Evolutionary conservation across 2,888 invertebrate genomes (phyloP).

Genomic region (Parnassius glacialis): DNA sequence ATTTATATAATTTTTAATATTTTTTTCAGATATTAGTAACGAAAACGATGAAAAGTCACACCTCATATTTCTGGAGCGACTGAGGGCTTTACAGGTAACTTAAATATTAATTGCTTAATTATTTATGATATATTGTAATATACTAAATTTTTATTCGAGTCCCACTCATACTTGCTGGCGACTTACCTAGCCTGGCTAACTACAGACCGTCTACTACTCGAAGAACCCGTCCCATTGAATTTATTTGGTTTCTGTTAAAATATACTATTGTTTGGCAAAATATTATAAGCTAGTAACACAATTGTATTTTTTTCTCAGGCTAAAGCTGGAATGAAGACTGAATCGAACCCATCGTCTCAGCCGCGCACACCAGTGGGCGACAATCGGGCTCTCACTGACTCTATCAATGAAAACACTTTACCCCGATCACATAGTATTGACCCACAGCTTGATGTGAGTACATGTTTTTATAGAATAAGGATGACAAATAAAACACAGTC

Average conservation of each 20-base stretch:
- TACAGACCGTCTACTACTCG: too few species aligned
- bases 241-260: too few species aligned
- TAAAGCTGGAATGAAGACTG: conserved; percentile 70
- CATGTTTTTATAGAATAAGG: not conserved
- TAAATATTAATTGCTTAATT: too few species aligned
- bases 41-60: conserved; percentile 74
- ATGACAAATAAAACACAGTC: too few species aligned
- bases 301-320: conserved; percentile 46
- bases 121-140: too few species aligned
- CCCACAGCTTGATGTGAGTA: conserved; percentile 66
- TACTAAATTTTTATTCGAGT: too few species aligned
- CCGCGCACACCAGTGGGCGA: conserved; percentile 67
- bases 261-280: too few species aligned
- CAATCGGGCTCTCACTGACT: conserved; percentile 61
- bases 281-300: too few species aligned
- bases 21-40: conserved; percentile 66
- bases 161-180: too few species aligned
- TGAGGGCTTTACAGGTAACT: conserved; percentile 69
- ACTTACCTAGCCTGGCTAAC: too few species aligned
- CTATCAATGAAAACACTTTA: conserved; percentile 60
- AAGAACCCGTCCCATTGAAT: too few species aligned
- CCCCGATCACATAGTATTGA: conserved; percentile 68
- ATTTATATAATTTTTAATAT: not conserved
- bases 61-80: conserved; percentile 66
- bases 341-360: conserved; percentile 58